Evolutionary conservation across 2,888 invertebrate species (phyloP), one percentile per base, ranked within the genome.

Genomic region (Apomyelois bistriatella): DNA sequence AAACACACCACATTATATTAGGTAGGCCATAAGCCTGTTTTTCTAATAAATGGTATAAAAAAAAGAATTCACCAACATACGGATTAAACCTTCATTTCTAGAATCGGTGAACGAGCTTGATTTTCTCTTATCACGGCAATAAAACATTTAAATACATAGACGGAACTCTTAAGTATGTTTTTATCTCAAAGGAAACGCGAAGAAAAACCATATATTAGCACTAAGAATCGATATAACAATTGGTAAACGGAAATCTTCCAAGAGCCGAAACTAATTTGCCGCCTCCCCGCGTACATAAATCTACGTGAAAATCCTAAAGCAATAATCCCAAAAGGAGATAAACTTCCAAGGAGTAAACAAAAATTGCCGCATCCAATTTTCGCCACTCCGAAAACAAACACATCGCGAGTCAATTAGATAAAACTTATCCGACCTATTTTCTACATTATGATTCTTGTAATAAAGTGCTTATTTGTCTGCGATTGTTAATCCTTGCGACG

Each of bases 351-450:
- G 40, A 15, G 15, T 3, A 16, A 47, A 35, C 47, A 16, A 47
- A 47, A 47, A 47, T 16, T 36, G 17, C 36, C 36, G 36, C 28
- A 22, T 48, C 28, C 13, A 17, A 48, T 38, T 28, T 48, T 48
- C 36, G 6, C 48, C 6, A 17, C 48, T 48, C 48, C 37, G 1
- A 36, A 47, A 35, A 35, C 35, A 47, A 47, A 47, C 17, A 47
- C 35, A 36, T 47, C 47, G 47, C 16, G 10, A 36, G 36, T 35
- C 48, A 48, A 48, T 48, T 22, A 48, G 12, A 35, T 47, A 32
- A n/a, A 38, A 7, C 32, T 13, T 17, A 16, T 36, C n/a, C 48
- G n/a, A n/a, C 7, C 1, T 16, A 36, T 36, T 48, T 12, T 37
- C 16, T 22, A 10, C 41, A 10, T 41, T 41, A 41, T 41, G 2